phyloP scores from a whole-genome alignment of 2,797 vertebrate species.

The Coregonus sp. region DNA sequence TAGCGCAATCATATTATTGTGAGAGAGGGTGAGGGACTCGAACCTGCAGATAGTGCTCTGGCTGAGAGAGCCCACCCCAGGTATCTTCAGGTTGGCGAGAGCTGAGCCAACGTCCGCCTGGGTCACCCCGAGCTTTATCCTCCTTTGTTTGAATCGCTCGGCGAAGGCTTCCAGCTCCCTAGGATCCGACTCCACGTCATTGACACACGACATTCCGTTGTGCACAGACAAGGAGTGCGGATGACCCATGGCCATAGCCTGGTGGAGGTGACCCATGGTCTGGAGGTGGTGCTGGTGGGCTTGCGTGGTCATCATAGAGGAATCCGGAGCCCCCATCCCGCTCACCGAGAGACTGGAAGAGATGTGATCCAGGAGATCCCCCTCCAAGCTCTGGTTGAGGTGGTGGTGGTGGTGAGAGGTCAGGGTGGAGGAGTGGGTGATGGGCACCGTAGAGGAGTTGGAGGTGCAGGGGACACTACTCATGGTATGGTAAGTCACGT shows the following conservation, averaged over 20 bases:
- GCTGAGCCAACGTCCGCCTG: conserved; percentile 91
- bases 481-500: conserved; percentile 94
- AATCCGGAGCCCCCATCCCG: conserved; percentile 84
- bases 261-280: conserved; percentile 89
- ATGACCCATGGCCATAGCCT: conserved; percentile 85
- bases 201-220: conserved; percentile 81
- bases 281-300: conserved; percentile 86
- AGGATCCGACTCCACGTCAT: conserved; percentile 88
- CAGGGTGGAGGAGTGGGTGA: conserved; percentile 81
- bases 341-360: conserved; percentile 83
- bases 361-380: conserved; percentile 91
- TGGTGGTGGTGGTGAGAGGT: conserved; percentile 70
- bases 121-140: conserved; percentile 91
- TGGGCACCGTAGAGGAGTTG: conserved; percentile 80
- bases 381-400: conserved; percentile 85
- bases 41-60: conserved; percentile 98
- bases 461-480: conserved; percentile 89
- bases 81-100: conserved; percentile 89
- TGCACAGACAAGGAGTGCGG: conserved; percentile 78
- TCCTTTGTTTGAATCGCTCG: conserved; percentile 89
- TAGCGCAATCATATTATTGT: conserved; percentile 97
- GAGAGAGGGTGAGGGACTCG: conserved; percentile 93
- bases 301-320: conserved; percentile 75
- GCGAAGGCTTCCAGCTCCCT: conserved; percentile 95
- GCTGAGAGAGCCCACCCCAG: conserved; percentile 92